Evolutionary conservation across 1,140 invertebrate genomes (phyloP).

Genomic region (Heliothis subflexa): DNA sequence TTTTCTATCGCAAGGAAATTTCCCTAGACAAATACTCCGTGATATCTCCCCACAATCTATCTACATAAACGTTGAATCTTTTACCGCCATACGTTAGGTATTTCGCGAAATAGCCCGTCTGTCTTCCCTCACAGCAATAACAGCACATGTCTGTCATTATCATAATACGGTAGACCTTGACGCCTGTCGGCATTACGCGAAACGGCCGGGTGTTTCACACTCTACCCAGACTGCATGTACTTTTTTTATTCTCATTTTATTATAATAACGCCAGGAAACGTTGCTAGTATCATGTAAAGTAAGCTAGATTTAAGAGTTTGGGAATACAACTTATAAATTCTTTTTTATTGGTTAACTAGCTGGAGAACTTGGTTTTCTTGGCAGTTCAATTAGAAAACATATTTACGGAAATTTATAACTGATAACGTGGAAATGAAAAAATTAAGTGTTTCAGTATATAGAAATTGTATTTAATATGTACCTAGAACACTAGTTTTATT

Average conservation of each 20-base stretch:
- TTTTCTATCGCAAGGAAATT: conserved; percentile 18
- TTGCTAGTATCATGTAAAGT: conserved; percentile 1
- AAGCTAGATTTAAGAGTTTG: conserved; percentile 1
- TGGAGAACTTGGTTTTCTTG: too few species aligned
- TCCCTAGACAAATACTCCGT: conserved; percentile 22
- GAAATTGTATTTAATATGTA: too few species aligned
- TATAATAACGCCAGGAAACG: conserved; percentile 20
- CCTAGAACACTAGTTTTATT: too few species aligned
- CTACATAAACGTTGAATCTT: conserved; percentile 42
- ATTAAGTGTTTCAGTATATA: too few species aligned
- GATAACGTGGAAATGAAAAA: too few species aligned
- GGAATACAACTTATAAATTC: conserved; percentile 6
- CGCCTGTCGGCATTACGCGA: conserved; percentile 14
- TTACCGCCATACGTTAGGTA: conserved; percentile 1
- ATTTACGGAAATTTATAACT: too few species aligned
- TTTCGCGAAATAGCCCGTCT: conserved; percentile 16
- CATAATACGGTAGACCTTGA: conserved; percentile 40
- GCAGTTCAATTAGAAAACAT: too few species aligned
- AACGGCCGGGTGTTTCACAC: background rate
- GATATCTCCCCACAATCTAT: conserved; percentile 11
- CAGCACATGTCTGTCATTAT: conserved; percentile 23
- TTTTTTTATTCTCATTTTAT: conserved; percentile 40
- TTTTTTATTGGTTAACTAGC: conserved; percentile 3
- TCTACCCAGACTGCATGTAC: conserved; percentile 9
- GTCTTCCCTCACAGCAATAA: conserved; percentile 33